Evolutionary conservation across 2,888 invertebrate species (phyloP), one percentile per base, ranked within the genome.

Genomic region (Osedax frankpressi): DNA sequence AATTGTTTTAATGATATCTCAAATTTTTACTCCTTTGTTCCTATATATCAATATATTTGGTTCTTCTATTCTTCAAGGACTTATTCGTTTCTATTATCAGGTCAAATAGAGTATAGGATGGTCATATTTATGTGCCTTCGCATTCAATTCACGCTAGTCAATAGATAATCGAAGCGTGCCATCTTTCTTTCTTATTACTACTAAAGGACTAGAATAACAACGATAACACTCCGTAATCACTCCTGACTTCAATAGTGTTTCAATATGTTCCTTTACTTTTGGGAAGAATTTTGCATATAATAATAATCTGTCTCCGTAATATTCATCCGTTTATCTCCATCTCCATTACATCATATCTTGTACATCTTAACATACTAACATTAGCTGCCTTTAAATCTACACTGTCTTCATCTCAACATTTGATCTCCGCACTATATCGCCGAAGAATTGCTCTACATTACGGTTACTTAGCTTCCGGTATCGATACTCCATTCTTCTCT

Each of bases 381-480:
- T 44, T 44, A 6, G 44, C 44, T 44, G 44, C 19, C 19, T 44
- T 44, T 44, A 44, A 11, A 19, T 44, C 44, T 44, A 44, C 6
- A 44, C 19, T 44, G 19, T 44, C 11, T 44, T 19, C 19, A 44
- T 44, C 6, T 44, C 11, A 11, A 44, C 44, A 44, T 44, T 44
- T 44, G 44, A 44, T 44, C 19, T 6, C 44, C 19, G 44, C 19
- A 6, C 19, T 44, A 44, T 44, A 19, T 44, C 44, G 19, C 19
- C 19, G 11, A 44, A 44, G 6, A 68, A 68, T 28, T 26, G n/a
- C 68, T 25, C 27, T 68, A 26, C n/a, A 68, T 68, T 28, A 28
- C 27, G 68, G 68, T 68, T 26, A 68, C 24, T 1, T 68, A 28
- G 68, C 68, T 68, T n/a, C 65, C 65, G 19, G 65, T 65, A 68